phyloP scores from a whole-genome alignment of 2,797 vertebrate species.

The Cirrhinus mrigala region DNA sequence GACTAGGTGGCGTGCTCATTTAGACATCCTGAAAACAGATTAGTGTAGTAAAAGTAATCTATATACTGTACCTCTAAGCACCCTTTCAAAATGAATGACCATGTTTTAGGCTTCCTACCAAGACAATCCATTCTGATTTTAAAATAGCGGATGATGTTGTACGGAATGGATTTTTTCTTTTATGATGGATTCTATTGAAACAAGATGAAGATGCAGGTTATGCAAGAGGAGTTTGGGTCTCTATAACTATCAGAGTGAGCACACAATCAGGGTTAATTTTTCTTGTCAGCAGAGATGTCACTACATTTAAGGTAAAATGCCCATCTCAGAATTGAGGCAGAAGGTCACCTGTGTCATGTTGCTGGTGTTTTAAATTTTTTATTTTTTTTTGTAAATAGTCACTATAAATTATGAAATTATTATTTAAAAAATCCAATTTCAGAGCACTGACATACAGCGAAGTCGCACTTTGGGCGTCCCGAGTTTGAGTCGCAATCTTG shows the following conservation, averaged over 20 bases:
- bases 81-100: constrained; percentile 7
- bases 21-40: constrained; percentile 25
- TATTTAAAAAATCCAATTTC: no score
- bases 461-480: no score
- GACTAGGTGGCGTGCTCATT: background rate
- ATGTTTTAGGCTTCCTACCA: constrained; percentile 24
- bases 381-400: background rate
- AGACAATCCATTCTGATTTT: constrained; percentile 22
- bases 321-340: background rate
- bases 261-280: no score
- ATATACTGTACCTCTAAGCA: background rate
- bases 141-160: background rate
- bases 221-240: background rate
- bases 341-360: background rate
- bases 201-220: background rate
- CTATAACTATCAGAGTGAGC: background rate
- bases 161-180: constrained; percentile 4
- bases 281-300: background rate
- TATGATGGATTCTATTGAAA: background rate
- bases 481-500: no score
- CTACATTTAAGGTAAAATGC: background rate
- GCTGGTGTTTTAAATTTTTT: background rate
- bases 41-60: background rate
- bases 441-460: no score
- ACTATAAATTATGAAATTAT: background rate